A percentile compares a stretch with the other conserved stretches of the same genome.
Evolutionary conservation across 2,888 invertebrate genomes (phyloP).

Genomic region (Mesodorylaimus sp.): DNA sequence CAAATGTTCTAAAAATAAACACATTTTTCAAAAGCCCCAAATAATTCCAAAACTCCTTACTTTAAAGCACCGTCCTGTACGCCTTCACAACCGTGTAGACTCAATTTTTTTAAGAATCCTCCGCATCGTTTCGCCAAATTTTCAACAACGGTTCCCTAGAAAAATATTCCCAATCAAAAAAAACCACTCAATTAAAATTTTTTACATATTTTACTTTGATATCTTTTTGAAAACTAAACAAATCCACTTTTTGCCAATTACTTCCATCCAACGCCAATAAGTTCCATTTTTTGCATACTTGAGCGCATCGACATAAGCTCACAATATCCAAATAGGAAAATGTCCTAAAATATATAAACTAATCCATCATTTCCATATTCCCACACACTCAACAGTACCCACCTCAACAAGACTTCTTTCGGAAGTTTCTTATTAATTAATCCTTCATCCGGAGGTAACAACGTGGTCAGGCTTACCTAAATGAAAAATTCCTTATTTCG

Average conservation of each 20-base stretch:
- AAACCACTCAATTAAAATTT: no score
- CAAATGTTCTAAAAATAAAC: conserved; percentile 39
- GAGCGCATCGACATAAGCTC: conserved; percentile 51
- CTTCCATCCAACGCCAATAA: conserved; percentile 90
- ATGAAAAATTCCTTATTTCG: no score
- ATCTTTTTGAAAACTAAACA: conserved; percentile 94
- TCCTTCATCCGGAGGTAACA: conserved; percentile 47
- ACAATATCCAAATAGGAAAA: conserved; percentile 89
- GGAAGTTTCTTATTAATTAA: conserved; percentile 83
- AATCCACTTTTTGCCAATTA: conserved; percentile 96
- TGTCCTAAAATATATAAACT: conserved; percentile 43
- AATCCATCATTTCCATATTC: no score
- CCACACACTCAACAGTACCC: conserved; percentile 12
- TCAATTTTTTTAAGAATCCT: conserved; percentile 80
- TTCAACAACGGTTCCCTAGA: conserved; percentile 62
- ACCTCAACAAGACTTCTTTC: conserved; percentile 73
- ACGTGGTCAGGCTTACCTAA: no score
- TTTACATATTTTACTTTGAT: conserved; percentile 92
- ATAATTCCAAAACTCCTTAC: conserved; percentile 21
- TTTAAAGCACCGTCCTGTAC: conserved; percentile 83
- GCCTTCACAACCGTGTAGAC: conserved; percentile 84
- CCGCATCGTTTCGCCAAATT: conserved; percentile 92
- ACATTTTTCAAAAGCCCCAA: not conserved
- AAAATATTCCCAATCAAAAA: not conserved
- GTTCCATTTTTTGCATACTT: conserved; percentile 58